phyloP scores from a whole-genome alignment of 2,113 vertebrate genomes.

The Felis chaus region DNA sequence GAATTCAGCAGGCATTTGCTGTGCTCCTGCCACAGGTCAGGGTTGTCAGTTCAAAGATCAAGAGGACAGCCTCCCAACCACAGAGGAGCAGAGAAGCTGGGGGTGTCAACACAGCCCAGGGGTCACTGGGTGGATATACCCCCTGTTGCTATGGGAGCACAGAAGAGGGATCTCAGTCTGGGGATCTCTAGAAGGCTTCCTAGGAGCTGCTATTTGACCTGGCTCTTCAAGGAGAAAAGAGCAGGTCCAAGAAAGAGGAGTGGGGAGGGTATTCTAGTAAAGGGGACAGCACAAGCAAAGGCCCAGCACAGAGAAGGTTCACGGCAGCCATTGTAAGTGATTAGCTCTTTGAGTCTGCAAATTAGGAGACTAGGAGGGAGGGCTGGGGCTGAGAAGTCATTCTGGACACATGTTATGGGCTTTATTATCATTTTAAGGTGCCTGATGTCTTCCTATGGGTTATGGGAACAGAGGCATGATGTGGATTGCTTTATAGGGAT shows the following conservation, averaged over 20 bases:
- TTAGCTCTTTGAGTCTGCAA: neutral
- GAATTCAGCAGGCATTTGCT: neutral
- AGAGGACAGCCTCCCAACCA: neutral
- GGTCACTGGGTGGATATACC: too few species aligned
- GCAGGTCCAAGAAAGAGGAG: neutral
- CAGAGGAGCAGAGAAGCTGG: neutral
- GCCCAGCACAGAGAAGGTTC: neutral
- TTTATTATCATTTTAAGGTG: neutral
- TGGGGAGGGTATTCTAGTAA: neutral
- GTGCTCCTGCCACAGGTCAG: neutral
- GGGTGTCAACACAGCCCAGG: neutral
- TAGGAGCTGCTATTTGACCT: neutral
- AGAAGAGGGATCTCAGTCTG: neutral
- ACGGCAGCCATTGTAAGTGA: fast-evolving
- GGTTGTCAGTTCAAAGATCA: neutral
- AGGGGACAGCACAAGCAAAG: neutral
- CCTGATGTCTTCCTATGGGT: neutral
- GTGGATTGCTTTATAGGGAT: neutral
- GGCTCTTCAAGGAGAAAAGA: neutral
- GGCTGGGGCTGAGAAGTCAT: too few species aligned
- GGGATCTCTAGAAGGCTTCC: neutral
- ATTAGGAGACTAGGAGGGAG: neutral
- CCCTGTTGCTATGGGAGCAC: neutral
- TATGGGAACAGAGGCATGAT: neutral
- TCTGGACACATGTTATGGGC: neutral